Conservation (phyloP, 1,140 invertebrate species). For the Arion vulgaris region DNA sequence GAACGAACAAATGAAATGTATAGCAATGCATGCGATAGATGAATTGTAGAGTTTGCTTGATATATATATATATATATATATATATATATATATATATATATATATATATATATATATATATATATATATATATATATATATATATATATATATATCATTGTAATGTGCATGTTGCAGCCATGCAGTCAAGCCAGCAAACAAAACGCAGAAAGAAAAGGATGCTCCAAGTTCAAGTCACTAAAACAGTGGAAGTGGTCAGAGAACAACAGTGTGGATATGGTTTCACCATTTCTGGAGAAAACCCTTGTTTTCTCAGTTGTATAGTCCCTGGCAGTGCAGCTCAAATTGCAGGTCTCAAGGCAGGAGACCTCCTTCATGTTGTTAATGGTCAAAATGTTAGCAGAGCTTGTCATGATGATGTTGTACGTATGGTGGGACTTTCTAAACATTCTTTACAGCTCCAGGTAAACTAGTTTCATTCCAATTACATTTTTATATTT, state of each 20-base stretch:
- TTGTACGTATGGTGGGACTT: slow-evolving; percentile 89
- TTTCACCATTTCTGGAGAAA: slow-evolving; percentile 94
- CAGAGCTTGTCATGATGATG: slow-evolving; percentile 91
- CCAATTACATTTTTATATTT: too few relatives aligned
- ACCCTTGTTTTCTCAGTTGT: slow-evolving; percentile 90
- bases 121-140: too few relatives aligned
- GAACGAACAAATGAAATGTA: too few relatives aligned
- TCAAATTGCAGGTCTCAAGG: slow-evolving; percentile 86
- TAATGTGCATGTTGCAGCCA: neutral
- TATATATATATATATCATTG: too few relatives aligned
- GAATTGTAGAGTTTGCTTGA: too few relatives aligned
- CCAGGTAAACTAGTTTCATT: slow-evolving; percentile 79
- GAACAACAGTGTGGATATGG: slow-evolving; percentile 91
- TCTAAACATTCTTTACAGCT: slow-evolving; percentile 85
- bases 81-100: too few relatives aligned
- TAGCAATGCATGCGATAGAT: too few relatives aligned
- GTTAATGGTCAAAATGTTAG: slow-evolving; percentile 92
- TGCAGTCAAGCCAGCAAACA: slow-evolving; percentile 51
- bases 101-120: too few relatives aligned
- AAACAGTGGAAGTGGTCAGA: slow-evolving; percentile 87
- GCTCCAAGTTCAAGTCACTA: slow-evolving; percentile 84
- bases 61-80: too few relatives aligned
- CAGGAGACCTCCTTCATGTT: slow-evolving; percentile 91
- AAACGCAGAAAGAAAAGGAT: slow-evolving; percentile 83
- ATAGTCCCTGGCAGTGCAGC: slow-evolving; percentile 89